Conservation (phyloP, 2,797 vertebrate genomes). For the Hydrolagus colliei region DNA sequence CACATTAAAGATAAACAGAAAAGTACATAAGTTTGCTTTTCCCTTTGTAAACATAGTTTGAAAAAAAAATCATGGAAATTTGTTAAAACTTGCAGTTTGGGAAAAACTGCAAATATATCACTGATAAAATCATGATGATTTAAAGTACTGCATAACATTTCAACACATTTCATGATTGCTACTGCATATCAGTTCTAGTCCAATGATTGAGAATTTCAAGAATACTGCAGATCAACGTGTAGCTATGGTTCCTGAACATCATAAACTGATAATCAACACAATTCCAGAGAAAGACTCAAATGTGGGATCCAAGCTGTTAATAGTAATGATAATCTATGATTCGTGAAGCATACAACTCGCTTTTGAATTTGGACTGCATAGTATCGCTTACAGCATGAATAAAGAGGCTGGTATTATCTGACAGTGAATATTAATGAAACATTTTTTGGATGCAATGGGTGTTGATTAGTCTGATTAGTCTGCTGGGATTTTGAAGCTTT, state of each 20-base stretch:
- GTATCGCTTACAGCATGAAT: neutral
- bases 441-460: neutral
- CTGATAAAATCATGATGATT: conserved; percentile 5
- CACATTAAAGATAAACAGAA: conserved; percentile 3
- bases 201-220: neutral
- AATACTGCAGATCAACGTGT: neutral
- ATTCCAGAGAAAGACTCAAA: neutral
- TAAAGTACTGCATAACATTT: neutral
- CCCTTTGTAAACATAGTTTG: conserved; percentile 16
- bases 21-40: neutral
- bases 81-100: neutral
- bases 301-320: neutral
- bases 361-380: neutral
- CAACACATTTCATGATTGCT: neutral
- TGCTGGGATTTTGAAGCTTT: neutral
- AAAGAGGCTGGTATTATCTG: neutral
- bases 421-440: neutral
- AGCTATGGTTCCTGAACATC: neutral
- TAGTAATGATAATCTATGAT: neutral
- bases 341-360: neutral
- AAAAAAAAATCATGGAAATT: conserved; percentile 6
- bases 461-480: neutral
- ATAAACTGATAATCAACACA: neutral
- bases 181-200: neutral
- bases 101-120: neutral